These are phyloP conservation scores for Chinchilla lanigera DNA, from an alignment of 2,113 vertebrate genomes.

Conservation along the genomic window DNA sequence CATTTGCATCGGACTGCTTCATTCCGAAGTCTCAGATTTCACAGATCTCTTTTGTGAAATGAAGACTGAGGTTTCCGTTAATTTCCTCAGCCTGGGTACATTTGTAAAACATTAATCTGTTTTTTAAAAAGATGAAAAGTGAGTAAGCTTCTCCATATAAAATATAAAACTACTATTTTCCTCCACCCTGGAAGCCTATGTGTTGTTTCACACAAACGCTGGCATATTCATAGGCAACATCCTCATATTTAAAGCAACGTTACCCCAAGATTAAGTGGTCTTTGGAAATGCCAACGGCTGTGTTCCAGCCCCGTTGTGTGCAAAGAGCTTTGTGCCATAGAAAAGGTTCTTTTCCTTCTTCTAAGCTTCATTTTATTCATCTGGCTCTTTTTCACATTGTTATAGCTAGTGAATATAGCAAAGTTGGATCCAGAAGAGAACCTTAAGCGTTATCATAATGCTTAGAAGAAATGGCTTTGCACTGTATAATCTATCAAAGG, in stretches of 20 bases:
- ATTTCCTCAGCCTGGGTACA: constrained; percentile 4
- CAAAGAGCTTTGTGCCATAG: constrained; percentile 84
- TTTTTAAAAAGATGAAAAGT: constrained; percentile 20
- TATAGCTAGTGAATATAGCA: constrained; percentile 87
- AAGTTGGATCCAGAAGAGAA: constrained; percentile 89
- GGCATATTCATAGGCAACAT: background rate
- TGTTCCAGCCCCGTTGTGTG: constrained; percentile 63
- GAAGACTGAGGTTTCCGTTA: constrained; percentile 53
- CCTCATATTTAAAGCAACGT: constrained; percentile 75
- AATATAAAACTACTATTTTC: background rate
- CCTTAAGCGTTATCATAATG: constrained; percentile 88
- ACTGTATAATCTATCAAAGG: constrained; percentile 94
- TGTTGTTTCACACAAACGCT: background rate
- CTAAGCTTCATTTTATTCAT: constrained; percentile 86
- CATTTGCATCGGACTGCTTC: constrained; percentile 42
- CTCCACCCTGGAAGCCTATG: background rate
- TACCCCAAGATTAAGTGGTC: constrained; percentile 73
- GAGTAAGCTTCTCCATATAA: constrained; percentile 31
- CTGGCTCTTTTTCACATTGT: constrained; percentile 86
- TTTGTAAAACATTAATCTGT: constrained; percentile 57
- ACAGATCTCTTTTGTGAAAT: constrained; percentile 52
- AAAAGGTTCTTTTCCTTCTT: constrained; percentile 85
- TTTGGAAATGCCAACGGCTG: constrained; percentile 77
- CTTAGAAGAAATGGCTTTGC: constrained; percentile 91
- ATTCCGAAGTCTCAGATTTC: constrained; percentile 59